Evolutionary conservation across 2,888 invertebrate species (phyloP).

Genomic region (Ceriagrion tenellum): DNA sequence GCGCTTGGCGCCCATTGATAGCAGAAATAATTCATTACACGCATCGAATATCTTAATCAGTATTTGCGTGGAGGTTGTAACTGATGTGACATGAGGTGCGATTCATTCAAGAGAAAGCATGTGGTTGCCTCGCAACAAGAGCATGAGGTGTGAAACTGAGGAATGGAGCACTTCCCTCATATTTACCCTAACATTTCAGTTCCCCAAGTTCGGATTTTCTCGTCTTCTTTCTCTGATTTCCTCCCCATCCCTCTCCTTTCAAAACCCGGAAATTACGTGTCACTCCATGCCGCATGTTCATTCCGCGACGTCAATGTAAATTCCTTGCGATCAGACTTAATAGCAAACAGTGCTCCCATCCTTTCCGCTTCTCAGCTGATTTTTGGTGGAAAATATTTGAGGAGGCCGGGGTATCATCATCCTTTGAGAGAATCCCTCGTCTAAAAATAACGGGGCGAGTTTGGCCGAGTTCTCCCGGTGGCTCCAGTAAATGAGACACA

Average conservation of each 20-base stretch:
- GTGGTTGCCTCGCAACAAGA: too few relatives aligned
- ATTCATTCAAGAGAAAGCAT: not conserved
- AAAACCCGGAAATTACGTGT: not conserved
- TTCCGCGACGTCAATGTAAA: not conserved
- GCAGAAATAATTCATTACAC: not conserved
- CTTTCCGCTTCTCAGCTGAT: slow-evolving; percentile 44
- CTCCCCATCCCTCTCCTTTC: not conserved
- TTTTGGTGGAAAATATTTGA: not conserved
- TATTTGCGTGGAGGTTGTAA: not conserved
- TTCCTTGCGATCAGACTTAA: not conserved
- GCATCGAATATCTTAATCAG: not conserved
- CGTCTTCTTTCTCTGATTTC: not conserved
- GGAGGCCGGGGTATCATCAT: not conserved
- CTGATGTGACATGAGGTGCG: not conserved
- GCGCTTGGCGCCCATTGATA: not conserved
- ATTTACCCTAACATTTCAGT: not conserved
- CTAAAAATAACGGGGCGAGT: slow-evolving; percentile 40
- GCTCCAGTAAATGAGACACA: not conserved
- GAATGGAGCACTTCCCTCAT: not conserved
- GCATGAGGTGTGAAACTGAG: not conserved
- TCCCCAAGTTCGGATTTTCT: not conserved
- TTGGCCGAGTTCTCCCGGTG: slow-evolving; percentile 2
- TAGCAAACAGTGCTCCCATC: not conserved
- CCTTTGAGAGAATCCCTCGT: slow-evolving; percentile 49
- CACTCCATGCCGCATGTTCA: not conserved